These are phyloP conservation scores for Hartigia nigra DNA, from an alignment of 2,888 invertebrate genomes.

Conservation along the genomic window DNA sequence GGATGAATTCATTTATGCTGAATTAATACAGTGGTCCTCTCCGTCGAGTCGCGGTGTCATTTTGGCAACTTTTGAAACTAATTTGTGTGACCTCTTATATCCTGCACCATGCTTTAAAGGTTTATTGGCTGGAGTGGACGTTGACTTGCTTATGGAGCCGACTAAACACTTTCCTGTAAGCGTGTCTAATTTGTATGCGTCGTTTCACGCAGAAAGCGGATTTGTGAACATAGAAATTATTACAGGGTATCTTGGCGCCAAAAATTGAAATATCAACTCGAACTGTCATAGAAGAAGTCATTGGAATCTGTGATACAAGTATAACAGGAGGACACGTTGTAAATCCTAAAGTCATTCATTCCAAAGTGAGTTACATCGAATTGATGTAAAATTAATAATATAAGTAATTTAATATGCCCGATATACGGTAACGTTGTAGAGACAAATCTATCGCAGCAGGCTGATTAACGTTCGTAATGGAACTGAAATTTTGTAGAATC, in stretches of 20 bases:
- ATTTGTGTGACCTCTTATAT: constrained; percentile 74
- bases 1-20: constrained; percentile 73
- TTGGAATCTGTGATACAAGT: constrained; percentile 42
- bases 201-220: not conserved
- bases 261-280: constrained; percentile 78
- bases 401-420: not conserved
- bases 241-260: constrained; percentile 77
- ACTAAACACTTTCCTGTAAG: constrained; percentile 75
- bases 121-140: constrained; percentile 70
- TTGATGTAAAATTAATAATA: not conserved
- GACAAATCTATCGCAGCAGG: not conserved
- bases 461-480: not conserved
- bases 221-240: constrained; percentile 19
- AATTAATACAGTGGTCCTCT: constrained; percentile 73
- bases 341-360: constrained; percentile 65
- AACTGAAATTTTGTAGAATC: constrained; percentile 38
- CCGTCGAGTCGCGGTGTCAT: constrained; percentile 64
- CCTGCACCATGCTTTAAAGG: constrained; percentile 70
- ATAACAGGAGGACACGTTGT: constrained; percentile 47
- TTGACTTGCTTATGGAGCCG: constrained; percentile 78
- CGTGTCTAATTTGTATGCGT: constrained; percentile 21
- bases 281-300: constrained; percentile 74
- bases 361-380: constrained; percentile 48
- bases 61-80: constrained; percentile 74
- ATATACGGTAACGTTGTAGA: not conserved